A percentile compares a stretch with the other conserved stretches of the same genome.
These are phyloP conservation scores for Drosophila santomea DNA, from an alignment of 1,140 invertebrate genomes.

Conservation along the genomic window DNA sequence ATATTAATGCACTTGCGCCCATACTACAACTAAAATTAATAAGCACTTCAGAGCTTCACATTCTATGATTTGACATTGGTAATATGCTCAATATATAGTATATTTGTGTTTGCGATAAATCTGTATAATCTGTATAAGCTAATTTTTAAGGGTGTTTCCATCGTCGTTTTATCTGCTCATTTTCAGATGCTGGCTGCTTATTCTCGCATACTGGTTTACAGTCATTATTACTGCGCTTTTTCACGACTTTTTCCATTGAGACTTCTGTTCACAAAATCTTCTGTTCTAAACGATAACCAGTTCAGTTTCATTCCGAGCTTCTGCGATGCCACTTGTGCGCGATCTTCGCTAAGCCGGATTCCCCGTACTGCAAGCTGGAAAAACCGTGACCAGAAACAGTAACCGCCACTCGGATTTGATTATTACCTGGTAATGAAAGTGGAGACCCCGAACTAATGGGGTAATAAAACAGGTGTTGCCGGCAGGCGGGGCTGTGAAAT, in stretches of 20 bases:
- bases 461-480: conserved; percentile 20
- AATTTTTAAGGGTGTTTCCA: conserved; percentile 1
- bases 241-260: conserved; percentile 33
- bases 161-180: background rate
- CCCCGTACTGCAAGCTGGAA: conserved; percentile 5
- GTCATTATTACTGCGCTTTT: conserved; percentile 27
- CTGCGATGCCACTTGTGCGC: conserved; percentile 33
- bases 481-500: conserved; percentile 1
- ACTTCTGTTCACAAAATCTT: conserved; percentile 56
- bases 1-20: background rate
- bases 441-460: conserved; percentile 40
- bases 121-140: background rate
- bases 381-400: conserved; percentile 19
- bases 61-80: too few species aligned
- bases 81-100: too few species aligned
- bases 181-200: conserved; percentile 17
- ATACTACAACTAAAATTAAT: too few species aligned
- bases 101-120: too few species aligned
- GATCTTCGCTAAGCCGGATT: conserved; percentile 24
- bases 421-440: conserved; percentile 43
- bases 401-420: conserved; percentile 8
- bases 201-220: conserved; percentile 59
- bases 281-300: conserved; percentile 68
- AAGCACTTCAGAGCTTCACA: too few species aligned
- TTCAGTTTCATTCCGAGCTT: conserved; percentile 63